A percentile compares a stretch with the other conserved stretches of the same genome.
Evolutionary conservation across 2,797 vertebrate genomes (phyloP).

Genomic region (Mus caroli): DNA sequence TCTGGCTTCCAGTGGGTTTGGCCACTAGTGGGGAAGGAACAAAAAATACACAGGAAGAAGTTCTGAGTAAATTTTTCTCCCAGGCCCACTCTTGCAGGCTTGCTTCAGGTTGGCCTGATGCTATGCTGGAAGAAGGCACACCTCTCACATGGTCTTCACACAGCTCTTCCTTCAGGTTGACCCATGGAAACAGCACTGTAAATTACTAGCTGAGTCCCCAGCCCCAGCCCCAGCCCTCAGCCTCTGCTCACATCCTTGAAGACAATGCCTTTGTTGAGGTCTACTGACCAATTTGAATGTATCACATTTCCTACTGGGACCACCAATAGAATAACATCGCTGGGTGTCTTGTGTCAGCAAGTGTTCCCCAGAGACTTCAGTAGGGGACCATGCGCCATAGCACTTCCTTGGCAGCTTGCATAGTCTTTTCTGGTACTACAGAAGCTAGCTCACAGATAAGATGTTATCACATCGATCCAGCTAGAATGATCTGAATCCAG

Average conservation of each 20-base stretch:
- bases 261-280: not conserved
- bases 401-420: not conserved
- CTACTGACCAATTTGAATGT: not conserved
- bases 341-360: not conserved
- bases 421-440: not conserved
- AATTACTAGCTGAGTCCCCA: not conserved
- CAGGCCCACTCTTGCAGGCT: not conserved
- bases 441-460: not conserved
- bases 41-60: not conserved
- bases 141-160: not conserved
- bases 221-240: not conserved
- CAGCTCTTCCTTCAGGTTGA: not conserved
- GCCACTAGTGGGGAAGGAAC: not conserved
- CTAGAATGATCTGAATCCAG: not conserved
- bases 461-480: not conserved
- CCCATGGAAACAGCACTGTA: not conserved
- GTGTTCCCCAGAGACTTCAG: not conserved
- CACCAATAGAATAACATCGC: not conserved
- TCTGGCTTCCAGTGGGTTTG: slow-evolving; percentile 9
- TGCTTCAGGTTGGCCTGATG: not conserved
- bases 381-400: not conserved
- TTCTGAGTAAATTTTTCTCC: not conserved
- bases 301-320: not conserved
- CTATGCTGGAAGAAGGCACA: not conserved
- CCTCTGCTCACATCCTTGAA: not conserved